Conservation (phyloP, 2,888 invertebrate genomes). For the Pseudococcus jackbeardsleyi region DNA sequence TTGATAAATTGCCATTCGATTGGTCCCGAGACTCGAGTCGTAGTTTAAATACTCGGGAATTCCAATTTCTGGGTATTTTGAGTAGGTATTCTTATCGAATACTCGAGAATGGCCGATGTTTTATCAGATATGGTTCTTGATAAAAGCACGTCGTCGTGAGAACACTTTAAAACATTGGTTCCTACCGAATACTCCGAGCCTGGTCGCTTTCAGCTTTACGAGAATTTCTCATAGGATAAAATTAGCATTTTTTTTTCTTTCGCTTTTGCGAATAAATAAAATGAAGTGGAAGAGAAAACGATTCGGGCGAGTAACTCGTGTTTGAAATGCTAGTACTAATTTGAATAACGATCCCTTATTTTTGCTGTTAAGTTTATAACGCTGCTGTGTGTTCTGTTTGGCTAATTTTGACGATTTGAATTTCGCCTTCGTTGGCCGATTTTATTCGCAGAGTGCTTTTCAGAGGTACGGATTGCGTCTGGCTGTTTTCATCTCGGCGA, state of each 20-base stretch:
- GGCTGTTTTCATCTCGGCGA: background rate
- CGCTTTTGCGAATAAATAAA: slow-evolving; percentile 36
- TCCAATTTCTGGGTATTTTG: too few species aligned
- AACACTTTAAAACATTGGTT: slow-evolving; percentile 16
- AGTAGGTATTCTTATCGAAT: too few species aligned
- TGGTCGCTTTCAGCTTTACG: background rate
- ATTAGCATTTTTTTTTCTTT: slow-evolving; percentile 24
- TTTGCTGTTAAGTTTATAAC: slow-evolving; percentile 43
- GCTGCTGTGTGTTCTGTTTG: slow-evolving; percentile 37
- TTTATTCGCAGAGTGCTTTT: background rate
- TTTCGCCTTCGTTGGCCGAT: background rate
- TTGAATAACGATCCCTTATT: slow-evolving; percentile 43
- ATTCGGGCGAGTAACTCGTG: slow-evolving; percentile 50
- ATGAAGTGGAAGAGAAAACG: slow-evolving; percentile 42
- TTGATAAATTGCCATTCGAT: too few species aligned
- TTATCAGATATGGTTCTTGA: background rate
- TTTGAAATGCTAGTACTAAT: slow-evolving; percentile 47
- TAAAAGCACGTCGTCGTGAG: background rate
- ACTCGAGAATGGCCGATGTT: background rate
- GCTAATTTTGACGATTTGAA: slow-evolving; percentile 48
- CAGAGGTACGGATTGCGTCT: background rate
- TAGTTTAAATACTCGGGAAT: too few species aligned
- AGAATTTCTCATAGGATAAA: slow-evolving; percentile 13
- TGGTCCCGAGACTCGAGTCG: too few species aligned
- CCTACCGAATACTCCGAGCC: background rate